Percentiles rank a stretch among this genome's conserved stretches.
phyloP scores from a whole-genome alignment of 2,888 invertebrate genomes.

The Leucoma salicis region DNA sequence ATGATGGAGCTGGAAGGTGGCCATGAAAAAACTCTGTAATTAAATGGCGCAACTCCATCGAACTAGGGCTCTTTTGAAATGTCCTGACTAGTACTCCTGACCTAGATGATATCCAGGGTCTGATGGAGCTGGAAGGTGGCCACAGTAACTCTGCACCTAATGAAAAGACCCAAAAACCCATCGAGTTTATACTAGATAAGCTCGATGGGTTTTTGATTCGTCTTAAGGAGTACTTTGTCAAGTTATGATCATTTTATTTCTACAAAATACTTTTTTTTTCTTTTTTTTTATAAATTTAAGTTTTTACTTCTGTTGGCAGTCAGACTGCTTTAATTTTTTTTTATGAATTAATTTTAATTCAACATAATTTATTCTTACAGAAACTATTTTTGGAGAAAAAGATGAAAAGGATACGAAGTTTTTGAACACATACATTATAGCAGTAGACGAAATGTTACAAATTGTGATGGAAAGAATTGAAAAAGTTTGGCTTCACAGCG shows the following conservation, averaged over 20 bases:
- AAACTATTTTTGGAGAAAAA: slow-evolving; percentile 11
- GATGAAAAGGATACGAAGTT: not conserved
- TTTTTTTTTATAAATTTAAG: no score
- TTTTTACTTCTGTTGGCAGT: not conserved
- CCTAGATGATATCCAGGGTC: no score
- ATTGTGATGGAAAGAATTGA: slow-evolving; percentile 9
- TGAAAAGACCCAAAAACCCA: no score
- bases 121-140: no score
- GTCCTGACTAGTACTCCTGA: no score
- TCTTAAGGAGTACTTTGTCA: not conserved
- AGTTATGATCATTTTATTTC: no score
- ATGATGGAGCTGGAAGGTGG: no score
- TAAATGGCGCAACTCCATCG: no score
- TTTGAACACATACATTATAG: slow-evolving; percentile 1
- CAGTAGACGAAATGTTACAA: slow-evolving; percentile 2
- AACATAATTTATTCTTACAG: not conserved
- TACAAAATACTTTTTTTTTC: no score
- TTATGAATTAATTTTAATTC: not conserved
- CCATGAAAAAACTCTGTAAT: no score
- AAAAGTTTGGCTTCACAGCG: slow-evolving; percentile 27
- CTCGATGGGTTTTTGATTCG: not conserved
- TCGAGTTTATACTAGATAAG: not conserved
- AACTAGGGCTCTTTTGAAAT: no score
- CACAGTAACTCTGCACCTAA: no score
- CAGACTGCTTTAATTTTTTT: not conserved